Conservation (phyloP, 2,113 vertebrate species). For the sheep (Ovis aries) region DNA sequence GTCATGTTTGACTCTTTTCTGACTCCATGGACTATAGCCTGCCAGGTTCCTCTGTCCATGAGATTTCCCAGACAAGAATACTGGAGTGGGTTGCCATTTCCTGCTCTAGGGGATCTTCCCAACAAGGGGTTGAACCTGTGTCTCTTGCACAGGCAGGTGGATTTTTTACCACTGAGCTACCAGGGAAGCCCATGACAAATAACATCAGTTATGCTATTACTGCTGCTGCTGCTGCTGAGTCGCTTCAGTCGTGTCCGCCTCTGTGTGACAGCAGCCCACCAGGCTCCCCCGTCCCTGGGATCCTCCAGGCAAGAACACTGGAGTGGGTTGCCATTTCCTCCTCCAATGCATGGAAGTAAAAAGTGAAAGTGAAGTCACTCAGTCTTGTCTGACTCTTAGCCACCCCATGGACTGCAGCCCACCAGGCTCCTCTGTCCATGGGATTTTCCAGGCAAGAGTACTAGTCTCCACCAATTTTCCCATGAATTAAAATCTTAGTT, state of each 20-base stretch:
- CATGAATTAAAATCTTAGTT: slow-evolving; percentile 4
- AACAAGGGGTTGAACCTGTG: background rate
- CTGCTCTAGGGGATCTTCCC: background rate
- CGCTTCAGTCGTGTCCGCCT: rapidly evolving
- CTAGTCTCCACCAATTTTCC: background rate
- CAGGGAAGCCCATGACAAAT: background rate
- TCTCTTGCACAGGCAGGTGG: background rate
- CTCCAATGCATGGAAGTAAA: background rate
- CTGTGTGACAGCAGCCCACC: background rate
- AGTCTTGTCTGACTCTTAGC: background rate
- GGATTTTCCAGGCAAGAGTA: background rate
- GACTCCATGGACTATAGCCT: background rate
- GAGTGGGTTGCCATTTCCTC: background rate
- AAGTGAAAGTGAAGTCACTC: background rate
- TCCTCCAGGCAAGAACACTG: background rate
- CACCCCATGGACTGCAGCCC: background rate
- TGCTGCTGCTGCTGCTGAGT: background rate
- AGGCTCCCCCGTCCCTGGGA: rapidly evolving
- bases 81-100: background rate
- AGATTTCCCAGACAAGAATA: background rate
- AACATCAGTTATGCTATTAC: background rate
- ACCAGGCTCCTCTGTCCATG: background rate
- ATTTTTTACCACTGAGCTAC: background rate
- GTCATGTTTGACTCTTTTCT: background rate
- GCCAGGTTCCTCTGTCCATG: background rate